Conservation (phyloP, 2,113 vertebrate genomes). For the Melanocharis versteri region DNA sequence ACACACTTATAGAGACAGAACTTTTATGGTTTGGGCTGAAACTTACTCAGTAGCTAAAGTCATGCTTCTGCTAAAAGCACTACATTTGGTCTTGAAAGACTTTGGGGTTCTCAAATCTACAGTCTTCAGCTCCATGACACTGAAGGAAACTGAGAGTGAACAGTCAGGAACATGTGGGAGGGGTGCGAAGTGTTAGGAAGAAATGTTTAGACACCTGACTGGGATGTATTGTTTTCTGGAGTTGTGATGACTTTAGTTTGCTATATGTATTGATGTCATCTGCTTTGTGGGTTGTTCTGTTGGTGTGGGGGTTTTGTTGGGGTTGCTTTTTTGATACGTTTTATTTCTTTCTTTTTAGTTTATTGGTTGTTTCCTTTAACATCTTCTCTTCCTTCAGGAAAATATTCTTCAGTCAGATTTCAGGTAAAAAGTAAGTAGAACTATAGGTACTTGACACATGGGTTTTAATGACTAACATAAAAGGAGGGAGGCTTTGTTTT, state of each 20-base stretch:
- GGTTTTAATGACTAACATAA: neutral
- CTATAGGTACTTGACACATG: neutral
- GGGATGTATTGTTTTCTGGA: neutral
- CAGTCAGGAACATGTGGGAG: neutral
- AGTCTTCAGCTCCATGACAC: neutral
- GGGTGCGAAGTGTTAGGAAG: neutral
- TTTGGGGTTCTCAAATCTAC: neutral
- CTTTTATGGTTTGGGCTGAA: neutral
- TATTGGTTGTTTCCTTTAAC: neutral
- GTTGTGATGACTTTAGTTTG: neutral
- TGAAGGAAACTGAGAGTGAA: neutral
- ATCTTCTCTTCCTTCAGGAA: neutral
- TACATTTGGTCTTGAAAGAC: neutral
- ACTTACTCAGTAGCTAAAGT: neutral
- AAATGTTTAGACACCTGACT: neutral
- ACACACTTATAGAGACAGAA: fast-evolving
- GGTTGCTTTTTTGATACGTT: neutral
- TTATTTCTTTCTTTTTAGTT: neutral
- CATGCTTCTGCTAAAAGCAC: neutral
- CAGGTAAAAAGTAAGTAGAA: neutral
- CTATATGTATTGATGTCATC: neutral
- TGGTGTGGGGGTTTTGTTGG: neutral
- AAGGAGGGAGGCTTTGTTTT: neutral
- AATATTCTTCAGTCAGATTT: neutral
- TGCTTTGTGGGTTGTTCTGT: neutral